Evolutionary conservation across 2,888 invertebrate species (phyloP).

Genomic region (Lithosia quadra): DNA sequence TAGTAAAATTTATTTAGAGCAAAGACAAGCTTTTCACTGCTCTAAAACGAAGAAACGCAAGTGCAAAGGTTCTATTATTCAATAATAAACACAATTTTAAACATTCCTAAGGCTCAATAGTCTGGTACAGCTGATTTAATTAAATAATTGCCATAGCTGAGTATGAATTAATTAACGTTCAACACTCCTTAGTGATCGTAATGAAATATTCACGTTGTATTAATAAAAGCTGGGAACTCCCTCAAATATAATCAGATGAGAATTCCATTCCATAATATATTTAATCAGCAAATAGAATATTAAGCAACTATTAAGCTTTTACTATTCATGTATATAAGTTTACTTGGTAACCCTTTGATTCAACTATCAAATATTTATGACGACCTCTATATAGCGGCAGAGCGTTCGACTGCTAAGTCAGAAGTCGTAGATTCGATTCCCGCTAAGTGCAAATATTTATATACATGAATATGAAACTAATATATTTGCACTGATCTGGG

Average conservation of each 20-base stretch:
- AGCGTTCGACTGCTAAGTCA: no score
- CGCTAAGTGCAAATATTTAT: no score
- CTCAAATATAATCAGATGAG: slow-evolving; percentile 18
- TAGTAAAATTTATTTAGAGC: no score
- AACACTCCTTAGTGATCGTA: not conserved
- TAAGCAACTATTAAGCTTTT: not conserved
- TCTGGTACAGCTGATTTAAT: not conserved
- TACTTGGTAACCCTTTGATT: slow-evolving; percentile 5
- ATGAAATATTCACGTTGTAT: slow-evolving; percentile 12
- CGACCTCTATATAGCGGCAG: no score
- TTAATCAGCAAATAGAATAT: slow-evolving; percentile 18
- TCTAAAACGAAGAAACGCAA: no score
- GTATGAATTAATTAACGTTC: not conserved
- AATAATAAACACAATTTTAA: not conserved
- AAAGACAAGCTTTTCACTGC: no score
- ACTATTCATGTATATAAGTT: slow-evolving; percentile 8
- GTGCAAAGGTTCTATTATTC: not conserved
- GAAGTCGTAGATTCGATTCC: no score
- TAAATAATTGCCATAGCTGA: not conserved
- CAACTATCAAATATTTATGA: slow-evolving; percentile 3
- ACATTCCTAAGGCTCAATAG: not conserved
- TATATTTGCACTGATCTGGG: no score
- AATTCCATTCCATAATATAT: slow-evolving; percentile 6
- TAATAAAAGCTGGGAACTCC: slow-evolving; percentile 15
- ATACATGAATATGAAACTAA: no score